Conservation (phyloP, 2,888 invertebrate species). For the Oxyteleia sp. region DNA sequence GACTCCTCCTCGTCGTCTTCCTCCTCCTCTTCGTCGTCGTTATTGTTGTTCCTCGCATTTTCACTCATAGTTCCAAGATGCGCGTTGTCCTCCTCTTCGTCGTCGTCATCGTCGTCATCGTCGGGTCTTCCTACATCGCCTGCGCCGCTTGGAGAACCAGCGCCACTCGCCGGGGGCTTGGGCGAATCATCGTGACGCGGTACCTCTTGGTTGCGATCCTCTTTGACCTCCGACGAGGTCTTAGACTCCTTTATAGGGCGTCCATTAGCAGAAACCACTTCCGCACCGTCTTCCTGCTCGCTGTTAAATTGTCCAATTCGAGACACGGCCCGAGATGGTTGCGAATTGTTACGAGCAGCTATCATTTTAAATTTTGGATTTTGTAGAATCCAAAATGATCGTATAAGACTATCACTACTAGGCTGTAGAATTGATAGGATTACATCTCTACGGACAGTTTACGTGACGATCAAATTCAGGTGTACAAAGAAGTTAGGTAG, state of each 20-base stretch:
- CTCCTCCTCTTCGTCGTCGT: slow-evolving; percentile 68
- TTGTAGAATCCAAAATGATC: too few relatives aligned
- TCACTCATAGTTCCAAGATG: slow-evolving; percentile 58
- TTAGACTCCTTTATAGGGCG: slow-evolving; percentile 78
- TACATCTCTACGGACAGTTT: too few relatives aligned
- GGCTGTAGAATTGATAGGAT: too few relatives aligned
- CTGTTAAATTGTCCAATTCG: slow-evolving; percentile 81
- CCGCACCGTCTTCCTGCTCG: slow-evolving; percentile 74
- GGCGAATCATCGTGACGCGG: slow-evolving; percentile 86
- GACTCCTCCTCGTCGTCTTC: slow-evolving; percentile 69
- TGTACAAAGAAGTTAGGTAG: too few relatives aligned
- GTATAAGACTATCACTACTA: too few relatives aligned
- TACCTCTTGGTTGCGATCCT: slow-evolving; percentile 87
- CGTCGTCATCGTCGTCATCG: slow-evolving; percentile 74
- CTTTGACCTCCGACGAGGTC: slow-evolving; percentile 86
- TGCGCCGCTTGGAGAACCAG: slow-evolving; percentile 79
- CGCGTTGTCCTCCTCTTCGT: slow-evolving; percentile 75
- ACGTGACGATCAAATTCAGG: too few relatives aligned
- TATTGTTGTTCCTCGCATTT: slow-evolving; percentile 63
- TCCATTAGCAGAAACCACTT: slow-evolving; percentile 87
- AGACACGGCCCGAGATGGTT: slow-evolving; percentile 80
- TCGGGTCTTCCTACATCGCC: slow-evolving; percentile 76
- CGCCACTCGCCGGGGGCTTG: slow-evolving; percentile 81
- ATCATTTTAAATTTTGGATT: too few relatives aligned
- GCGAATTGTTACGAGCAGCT: slow-evolving; percentile 80